A percentile compares a stretch with the other conserved stretches of the same genome.
These are phyloP conservation scores for Sinhomidia bicolor DNA, from an alignment of 2,888 invertebrate genomes.

Conservation along the genomic window DNA sequence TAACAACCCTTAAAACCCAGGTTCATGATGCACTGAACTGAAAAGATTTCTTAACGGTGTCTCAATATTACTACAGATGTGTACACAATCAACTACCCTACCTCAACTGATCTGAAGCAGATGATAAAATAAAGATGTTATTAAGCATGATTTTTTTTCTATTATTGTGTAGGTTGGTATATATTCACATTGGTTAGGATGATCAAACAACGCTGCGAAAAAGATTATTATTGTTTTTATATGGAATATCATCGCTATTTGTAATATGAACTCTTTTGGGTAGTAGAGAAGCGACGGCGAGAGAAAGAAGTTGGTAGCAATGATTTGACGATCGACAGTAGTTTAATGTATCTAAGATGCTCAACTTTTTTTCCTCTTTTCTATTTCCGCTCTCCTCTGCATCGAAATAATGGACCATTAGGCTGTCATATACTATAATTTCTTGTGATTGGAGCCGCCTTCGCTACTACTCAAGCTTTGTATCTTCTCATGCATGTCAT, in stretches of 20 bases:
- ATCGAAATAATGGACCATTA: slow-evolving; percentile 71
- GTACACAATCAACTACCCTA: no score
- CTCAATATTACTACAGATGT: no score
- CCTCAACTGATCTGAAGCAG: no score
- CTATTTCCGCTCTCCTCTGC: slow-evolving; percentile 56
- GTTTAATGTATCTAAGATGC: no score
- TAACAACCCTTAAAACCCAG: no score
- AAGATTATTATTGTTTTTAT: neutral
- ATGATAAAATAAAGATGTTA: no score
- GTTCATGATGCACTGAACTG: no score
- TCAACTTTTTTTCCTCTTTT: slow-evolving; percentile 48
- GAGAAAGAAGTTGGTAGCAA: neutral
- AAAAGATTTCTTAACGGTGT: no score
- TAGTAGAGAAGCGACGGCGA: no score
- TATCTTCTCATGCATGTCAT: neutral
- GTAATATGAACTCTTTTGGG: slow-evolving; percentile 1
- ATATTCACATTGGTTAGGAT: neutral
- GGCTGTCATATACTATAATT: slow-evolving; percentile 71
- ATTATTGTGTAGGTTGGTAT: no score
- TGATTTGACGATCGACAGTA: slow-evolving; percentile 54
- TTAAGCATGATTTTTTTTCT: neutral
- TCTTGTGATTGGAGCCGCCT: slow-evolving; percentile 65
- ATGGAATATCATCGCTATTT: no score
- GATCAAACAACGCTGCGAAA: neutral
- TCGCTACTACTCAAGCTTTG: slow-evolving; percentile 26